phyloP scores from a whole-genome alignment of 2,113 vertebrate species.

The Pollachius pollachius region DNA sequence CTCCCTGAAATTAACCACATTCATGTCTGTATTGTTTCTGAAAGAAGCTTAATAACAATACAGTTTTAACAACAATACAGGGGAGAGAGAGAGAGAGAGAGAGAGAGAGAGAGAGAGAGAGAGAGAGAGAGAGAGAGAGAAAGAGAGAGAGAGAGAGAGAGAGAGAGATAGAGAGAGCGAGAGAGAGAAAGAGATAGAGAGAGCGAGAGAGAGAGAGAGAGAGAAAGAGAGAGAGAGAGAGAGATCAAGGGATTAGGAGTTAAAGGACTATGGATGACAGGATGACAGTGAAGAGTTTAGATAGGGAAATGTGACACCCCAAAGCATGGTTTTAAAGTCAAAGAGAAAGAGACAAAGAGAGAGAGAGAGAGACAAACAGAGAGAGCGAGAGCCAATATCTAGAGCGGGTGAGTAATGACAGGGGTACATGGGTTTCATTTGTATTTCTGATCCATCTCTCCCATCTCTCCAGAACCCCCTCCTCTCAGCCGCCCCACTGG shows the following conservation, averaged over 20 bases:
- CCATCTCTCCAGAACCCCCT: too few relatives aligned
- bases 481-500: too few relatives aligned
- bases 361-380: neutral
- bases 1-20: too few relatives aligned
- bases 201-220: neutral
- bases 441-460: too few relatives aligned
- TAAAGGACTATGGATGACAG: neutral
- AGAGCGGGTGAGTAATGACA: too few relatives aligned
- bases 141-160: neutral
- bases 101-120: neutral
- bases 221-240: neutral
- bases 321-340: too few relatives aligned
- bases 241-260: neutral
- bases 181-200: neutral
- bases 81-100: neutral
- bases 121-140: constrained; percentile 2
- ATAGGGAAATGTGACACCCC: neutral
- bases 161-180: neutral
- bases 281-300: neutral
- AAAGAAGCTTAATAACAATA: too few relatives aligned
- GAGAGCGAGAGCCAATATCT: neutral
- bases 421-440: too few relatives aligned
- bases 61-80: too few relatives aligned
- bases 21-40: too few relatives aligned
- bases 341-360: neutral